phyloP scores from a whole-genome alignment of 2,113 vertebrate species.

The Mionectes macconnelli region DNA sequence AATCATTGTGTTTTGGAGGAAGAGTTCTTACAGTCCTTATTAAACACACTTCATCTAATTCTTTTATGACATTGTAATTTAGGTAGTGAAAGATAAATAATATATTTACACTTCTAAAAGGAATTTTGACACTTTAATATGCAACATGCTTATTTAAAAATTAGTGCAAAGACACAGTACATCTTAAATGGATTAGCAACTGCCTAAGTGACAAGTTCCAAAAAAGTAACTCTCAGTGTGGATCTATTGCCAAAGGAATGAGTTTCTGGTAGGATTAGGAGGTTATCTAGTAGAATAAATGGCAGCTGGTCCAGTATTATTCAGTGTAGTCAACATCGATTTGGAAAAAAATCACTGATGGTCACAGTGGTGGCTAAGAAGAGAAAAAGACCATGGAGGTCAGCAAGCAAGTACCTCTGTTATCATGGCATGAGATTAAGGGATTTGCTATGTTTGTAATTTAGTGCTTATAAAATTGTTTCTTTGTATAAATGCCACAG shows the following conservation, averaged over 20 bases:
- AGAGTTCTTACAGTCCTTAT: background rate
- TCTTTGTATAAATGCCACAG: background rate
- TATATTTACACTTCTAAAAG: background rate
- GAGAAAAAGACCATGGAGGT: background rate
- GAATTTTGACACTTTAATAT: slow-evolving; percentile 28
- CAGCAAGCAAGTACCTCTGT: background rate
- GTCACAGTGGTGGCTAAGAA: background rate
- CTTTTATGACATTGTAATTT: background rate
- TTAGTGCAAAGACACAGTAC: background rate
- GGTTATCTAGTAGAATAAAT: background rate
- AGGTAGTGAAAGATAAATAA: slow-evolving; percentile 10
- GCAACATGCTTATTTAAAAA: slow-evolving; percentile 20
- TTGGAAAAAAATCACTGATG: background rate
- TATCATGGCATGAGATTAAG: background rate
- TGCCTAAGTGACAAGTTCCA: background rate
- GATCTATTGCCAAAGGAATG: background rate
- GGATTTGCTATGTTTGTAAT: background rate
- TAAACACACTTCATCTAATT: background rate
- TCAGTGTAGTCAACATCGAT: background rate
- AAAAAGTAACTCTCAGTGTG: background rate
- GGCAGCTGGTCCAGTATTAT: background rate
- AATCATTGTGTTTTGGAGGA: background rate
- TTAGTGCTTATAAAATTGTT: background rate
- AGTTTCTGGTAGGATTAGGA: background rate
- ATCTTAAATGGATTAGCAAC: background rate